These are phyloP conservation scores for Falco biarmicus DNA, from an alignment of 2,797 vertebrate species.

Conservation along the genomic window DNA sequence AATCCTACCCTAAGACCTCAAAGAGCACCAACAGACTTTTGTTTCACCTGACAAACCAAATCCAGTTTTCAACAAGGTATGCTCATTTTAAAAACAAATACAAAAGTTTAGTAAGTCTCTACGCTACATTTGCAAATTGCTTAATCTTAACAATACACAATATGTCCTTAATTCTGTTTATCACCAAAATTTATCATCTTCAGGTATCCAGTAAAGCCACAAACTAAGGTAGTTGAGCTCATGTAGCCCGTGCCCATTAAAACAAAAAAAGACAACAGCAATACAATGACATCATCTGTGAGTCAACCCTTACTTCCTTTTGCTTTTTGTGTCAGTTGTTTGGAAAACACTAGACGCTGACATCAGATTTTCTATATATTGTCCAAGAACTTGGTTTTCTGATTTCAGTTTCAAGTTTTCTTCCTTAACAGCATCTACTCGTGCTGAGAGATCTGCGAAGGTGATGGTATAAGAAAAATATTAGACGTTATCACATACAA, in stretches of 20 bases:
- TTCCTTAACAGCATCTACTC: constrained; percentile 98
- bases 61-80: constrained; percentile 56
- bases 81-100: constrained; percentile 69
- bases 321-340: constrained; percentile 98
- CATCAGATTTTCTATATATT: constrained; percentile 99
- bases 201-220: constrained; percentile 71
- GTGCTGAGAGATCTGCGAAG: constrained; percentile 91
- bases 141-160: constrained; percentile 69
- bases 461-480: constrained; percentile 31
- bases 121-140: constrained; percentile 67
- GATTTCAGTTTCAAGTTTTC: constrained; percentile 99
- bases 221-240: constrained; percentile 71
- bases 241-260: constrained; percentile 73
- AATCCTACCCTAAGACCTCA: constrained; percentile 35
- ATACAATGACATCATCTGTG: constrained; percentile 44
- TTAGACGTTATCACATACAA: not conserved
- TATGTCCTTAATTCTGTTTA: constrained; percentile 66
- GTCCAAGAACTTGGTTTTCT: constrained; percentile 99
- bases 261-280: constrained; percentile 72
- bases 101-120: constrained; percentile 67
- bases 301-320: constrained; percentile 87
- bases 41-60: constrained; percentile 54
- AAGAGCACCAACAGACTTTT: constrained; percentile 23
- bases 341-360: constrained; percentile 99
- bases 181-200: constrained; percentile 52